These are phyloP conservation scores for Catharus minimus DNA, from an alignment of 2,113 vertebrate species.

Conservation along the genomic window DNA sequence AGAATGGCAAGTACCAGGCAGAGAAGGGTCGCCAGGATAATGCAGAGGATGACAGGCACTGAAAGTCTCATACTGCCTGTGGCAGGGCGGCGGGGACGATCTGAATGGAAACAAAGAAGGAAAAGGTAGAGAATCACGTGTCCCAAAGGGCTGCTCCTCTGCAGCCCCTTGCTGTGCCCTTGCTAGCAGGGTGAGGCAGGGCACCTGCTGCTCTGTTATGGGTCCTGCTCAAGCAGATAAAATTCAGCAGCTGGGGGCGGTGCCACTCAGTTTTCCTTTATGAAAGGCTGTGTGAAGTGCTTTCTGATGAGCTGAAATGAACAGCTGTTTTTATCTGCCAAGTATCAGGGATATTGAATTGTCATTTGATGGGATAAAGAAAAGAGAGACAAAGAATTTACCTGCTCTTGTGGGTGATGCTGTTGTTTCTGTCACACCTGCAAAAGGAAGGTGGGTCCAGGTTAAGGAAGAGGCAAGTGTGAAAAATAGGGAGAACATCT, in stretches of 20 bases:
- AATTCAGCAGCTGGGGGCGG: not conserved
- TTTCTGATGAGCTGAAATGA: not conserved
- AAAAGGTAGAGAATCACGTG: not conserved
- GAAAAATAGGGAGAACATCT: not conserved
- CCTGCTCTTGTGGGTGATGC: conserved; percentile 1
- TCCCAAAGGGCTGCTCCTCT: not conserved
- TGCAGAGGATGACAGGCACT: conserved; percentile 21
- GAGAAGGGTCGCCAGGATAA: conserved; percentile 27
- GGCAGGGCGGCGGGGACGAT: not conserved
- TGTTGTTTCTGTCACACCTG: conserved; percentile 26
- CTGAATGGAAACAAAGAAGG: not conserved
- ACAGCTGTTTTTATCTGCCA: not conserved
- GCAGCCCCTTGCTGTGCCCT: not conserved
- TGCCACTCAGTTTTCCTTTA: not conserved
- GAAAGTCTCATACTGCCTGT: not conserved
- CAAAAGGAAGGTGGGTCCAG: not conserved
- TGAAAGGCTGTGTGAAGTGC: not conserved
- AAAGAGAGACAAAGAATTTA: not conserved
- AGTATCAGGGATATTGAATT: not conserved
- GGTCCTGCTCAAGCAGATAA: not conserved
- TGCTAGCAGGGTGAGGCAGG: not conserved
- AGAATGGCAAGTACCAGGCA: conserved; percentile 47
- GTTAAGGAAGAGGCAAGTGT: not conserved
- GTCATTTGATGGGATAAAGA: not conserved
- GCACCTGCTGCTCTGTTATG: not conserved